phyloP scores from a whole-genome alignment of 2,113 vertebrate species.

The Halcyon malimbica region DNA sequence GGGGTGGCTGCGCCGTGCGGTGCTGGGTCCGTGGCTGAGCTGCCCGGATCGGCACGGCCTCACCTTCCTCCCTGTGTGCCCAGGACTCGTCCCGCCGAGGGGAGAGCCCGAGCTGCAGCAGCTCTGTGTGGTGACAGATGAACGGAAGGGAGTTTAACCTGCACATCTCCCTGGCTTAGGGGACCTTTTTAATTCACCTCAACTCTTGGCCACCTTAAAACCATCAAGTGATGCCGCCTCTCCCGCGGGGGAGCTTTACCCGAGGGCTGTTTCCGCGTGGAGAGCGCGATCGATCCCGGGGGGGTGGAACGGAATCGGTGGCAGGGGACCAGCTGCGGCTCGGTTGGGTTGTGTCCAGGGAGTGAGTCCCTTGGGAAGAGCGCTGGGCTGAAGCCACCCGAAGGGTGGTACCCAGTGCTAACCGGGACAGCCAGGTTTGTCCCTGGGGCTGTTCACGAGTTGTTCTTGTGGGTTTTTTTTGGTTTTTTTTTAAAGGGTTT shows the following conservation, averaged over 20 bases:
- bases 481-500: neutral
- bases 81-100: neutral
- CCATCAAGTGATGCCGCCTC: neutral
- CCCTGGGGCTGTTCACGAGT: neutral
- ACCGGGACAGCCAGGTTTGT: neutral
- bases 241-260: neutral
- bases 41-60: neutral
- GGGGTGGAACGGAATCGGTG: neutral
- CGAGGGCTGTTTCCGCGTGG: neutral
- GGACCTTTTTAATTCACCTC: neutral
- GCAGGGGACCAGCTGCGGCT: neutral
- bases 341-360: neutral
- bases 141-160: neutral
- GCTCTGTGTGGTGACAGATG: neutral
- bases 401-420: neutral
- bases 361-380: neutral
- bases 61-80: rapidly evolving
- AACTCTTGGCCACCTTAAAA: neutral
- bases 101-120: neutral
- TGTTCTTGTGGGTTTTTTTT: neutral
- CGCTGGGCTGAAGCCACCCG: neutral
- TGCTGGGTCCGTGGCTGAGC: rapidly evolving
- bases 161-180: neutral
- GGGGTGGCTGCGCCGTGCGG: rapidly evolving
- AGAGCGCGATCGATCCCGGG: neutral